Base-by-base conservation (phyloP, 2,888 invertebrate species). In the Heliothis peltigera region DNA sequence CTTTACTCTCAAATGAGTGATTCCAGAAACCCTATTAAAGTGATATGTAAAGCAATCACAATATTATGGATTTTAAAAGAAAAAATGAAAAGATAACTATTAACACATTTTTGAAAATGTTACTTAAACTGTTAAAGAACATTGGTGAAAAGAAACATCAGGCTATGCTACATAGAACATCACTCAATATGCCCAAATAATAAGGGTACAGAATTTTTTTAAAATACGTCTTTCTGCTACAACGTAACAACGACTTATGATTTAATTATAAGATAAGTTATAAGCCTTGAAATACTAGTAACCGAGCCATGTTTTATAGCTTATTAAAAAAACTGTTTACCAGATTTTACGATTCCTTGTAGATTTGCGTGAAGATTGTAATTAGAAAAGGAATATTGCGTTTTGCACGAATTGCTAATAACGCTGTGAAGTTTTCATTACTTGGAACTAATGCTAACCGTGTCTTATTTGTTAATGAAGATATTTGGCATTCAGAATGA, bases 241-340 rank as follows among this genome's bases (percentile, higher is more conserved):
- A 15, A 0, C 3, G n/a, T 8, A 1, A 25, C 18, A 39, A 61
- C 0, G 21, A 39, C 21, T 3, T 21, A 44, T 44, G 35, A 35
- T 58, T 49, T 8, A 44, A 44, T 71, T 15, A 18, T 19, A 18
- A 22, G 43, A 48, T 28, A 28, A 28, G 10, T 12, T 18, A 42
- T 22, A 17, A 22, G 43, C 25, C 35, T 56, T 22, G 46, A 65
- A 47, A 22, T 28, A 1, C 5, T 10, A 73, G 22, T 52, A 25
- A 17, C 17, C 19, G 59, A n/a, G 12, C 54, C 19, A 53, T 35
- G 17, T 18, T 35, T 21, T 7, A 46, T 19, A 12, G 4, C 59
- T 47, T 54, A 51, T 6, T n/a, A n/a, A n/a, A 54, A 64, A 52
- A 39, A 19, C 7, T 1, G 8, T 65, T 52, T 22, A 47, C 15